These are phyloP conservation scores for Platichthys flesus DNA, from an alignment of 2,113 vertebrate species.

Conservation along the genomic window DNA sequence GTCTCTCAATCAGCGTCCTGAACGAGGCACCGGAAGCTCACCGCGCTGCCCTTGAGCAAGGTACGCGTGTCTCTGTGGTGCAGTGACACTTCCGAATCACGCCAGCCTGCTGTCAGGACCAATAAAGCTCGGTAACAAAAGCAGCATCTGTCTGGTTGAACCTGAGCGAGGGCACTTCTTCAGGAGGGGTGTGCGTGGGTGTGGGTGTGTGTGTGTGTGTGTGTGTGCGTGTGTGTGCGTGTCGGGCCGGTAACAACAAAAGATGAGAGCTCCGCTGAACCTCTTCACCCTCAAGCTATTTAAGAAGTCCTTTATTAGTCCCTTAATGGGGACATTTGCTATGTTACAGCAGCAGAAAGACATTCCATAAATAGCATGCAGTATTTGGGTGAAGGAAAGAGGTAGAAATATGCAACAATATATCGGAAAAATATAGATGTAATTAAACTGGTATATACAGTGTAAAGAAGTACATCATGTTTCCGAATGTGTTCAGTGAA, in stretches of 20 bases:
- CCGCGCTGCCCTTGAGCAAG: conserved; percentile 41
- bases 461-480: no score
- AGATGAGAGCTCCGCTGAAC: conserved; percentile 31
- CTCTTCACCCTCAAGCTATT: conserved; percentile 31
- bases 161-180: not conserved
- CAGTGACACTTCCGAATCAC: conserved; percentile 40
- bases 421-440: no score
- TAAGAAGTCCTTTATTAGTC: not conserved
- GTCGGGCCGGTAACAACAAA: conserved; percentile 50
- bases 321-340: no score
- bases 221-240: conserved; percentile 2
- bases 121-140: conserved; percentile 49
- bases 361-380: no score
- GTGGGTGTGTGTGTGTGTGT: no score
- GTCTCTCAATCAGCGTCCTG: not conserved
- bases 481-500: no score
- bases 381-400: no score
- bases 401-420: no score
- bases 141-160: conserved; percentile 63
- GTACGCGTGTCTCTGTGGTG: not conserved
- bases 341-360: no score
- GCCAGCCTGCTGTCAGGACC: conserved; percentile 48
- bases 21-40: not conserved
- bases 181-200: no score
- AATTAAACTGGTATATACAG: no score